These are phyloP conservation scores for Agrypnus murinus DNA, from an alignment of 2,888 invertebrate genomes.

Conservation along the genomic window DNA sequence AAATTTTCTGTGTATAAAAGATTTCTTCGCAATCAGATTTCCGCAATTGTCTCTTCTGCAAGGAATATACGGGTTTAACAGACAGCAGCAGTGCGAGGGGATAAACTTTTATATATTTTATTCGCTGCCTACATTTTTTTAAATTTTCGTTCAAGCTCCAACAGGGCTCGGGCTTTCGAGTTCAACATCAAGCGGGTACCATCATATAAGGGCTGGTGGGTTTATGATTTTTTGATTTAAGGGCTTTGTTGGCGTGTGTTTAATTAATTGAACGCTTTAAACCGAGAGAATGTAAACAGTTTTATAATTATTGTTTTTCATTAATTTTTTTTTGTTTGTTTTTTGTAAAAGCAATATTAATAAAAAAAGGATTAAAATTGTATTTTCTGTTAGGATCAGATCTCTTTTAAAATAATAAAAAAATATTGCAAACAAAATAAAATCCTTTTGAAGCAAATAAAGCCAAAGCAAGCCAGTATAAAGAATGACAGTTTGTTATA, in stretches of 20 bases:
- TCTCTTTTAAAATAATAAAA: too few relatives aligned
- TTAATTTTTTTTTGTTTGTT: too few relatives aligned
- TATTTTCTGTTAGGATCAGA: too few relatives aligned
- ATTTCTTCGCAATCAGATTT: conserved; percentile 53
- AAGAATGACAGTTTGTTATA: too few relatives aligned
- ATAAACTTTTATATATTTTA: conserved; percentile 47
- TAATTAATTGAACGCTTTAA: conserved; percentile 20
- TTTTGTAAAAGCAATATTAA: too few relatives aligned
- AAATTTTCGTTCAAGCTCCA: conserved; percentile 44
- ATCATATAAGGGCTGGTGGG: conserved; percentile 44
- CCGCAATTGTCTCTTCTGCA: conserved; percentile 46
- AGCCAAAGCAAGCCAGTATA: too few relatives aligned
- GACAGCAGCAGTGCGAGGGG: conserved; percentile 17
- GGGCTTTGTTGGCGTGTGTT: conserved; percentile 11
- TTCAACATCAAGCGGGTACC: conserved; percentile 48
- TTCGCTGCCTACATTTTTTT: conserved; percentile 42
- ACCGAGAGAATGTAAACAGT: neutral
- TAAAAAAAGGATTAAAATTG: too few relatives aligned
- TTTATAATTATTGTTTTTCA: too few relatives aligned
- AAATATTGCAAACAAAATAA: too few relatives aligned
- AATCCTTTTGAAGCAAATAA: too few relatives aligned
- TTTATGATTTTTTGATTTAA: conserved; percentile 46
- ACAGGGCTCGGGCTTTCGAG: neutral
- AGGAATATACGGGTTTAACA: conserved; percentile 51
- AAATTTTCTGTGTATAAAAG: conserved; percentile 47